Evolutionary conservation across 2,113 vertebrate genomes (phyloP).

Genomic region (Triplophysa dalaica): DNA sequence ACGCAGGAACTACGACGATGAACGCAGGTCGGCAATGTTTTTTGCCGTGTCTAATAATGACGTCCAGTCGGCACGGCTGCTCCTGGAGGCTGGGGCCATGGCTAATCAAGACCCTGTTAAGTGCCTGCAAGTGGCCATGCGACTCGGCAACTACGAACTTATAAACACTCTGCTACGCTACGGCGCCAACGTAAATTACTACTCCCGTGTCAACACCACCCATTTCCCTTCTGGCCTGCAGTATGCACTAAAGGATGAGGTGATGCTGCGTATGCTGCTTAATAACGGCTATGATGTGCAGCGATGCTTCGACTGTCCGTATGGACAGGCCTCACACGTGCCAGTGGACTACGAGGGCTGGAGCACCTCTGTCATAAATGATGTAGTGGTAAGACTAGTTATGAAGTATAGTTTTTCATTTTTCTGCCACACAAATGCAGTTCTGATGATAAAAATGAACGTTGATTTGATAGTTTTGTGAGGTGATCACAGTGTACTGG

Average conservation of each 20-base stretch:
- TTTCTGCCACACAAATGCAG: too few relatives aligned
- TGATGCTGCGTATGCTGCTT: conserved; percentile 89
- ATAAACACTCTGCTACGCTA: conserved; percentile 84
- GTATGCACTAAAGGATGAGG: conserved; percentile 74
- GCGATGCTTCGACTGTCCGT: conserved; percentile 90
- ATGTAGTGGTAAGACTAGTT: conserved; percentile 81
- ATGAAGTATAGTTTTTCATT: not conserved
- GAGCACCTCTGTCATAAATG: conserved; percentile 89
- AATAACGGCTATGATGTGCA: conserved; percentile 87
- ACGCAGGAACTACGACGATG: conserved; percentile 85
- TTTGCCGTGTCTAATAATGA: conserved; percentile 91
- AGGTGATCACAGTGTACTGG: conserved; percentile 93
- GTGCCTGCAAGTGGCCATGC: conserved; percentile 88
- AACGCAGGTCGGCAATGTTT: conserved; percentile 86
- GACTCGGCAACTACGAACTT: conserved; percentile 89
- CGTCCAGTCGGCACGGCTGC: conserved; percentile 77
- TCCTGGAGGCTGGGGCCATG: conserved; percentile 88
- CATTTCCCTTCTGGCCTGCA: conserved; percentile 85
- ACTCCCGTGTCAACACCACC: conserved; percentile 87
- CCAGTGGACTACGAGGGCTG: conserved; percentile 78
- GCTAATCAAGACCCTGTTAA: conserved; percentile 94
- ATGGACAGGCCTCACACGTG: conserved; percentile 72
- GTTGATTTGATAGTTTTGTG: conserved; percentile 83
- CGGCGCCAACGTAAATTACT: conserved; percentile 93
- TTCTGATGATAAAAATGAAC: not conserved